phyloP scores from a whole-genome alignment of 2,888 invertebrate species.

The Sialis lutaria region DNA sequence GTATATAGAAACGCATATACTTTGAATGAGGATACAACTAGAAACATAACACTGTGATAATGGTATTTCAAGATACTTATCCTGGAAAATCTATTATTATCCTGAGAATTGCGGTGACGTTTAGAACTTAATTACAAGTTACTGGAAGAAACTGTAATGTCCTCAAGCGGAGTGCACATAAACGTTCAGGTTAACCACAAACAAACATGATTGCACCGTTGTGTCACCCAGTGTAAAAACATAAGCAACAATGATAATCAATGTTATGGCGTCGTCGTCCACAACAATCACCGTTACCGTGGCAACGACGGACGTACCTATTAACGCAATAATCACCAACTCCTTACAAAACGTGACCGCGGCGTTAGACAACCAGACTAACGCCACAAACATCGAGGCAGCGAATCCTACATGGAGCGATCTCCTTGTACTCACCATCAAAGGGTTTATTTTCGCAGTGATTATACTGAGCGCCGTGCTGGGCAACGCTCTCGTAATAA shows the following conservation, averaged over 20 bases:
- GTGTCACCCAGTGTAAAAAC: no score
- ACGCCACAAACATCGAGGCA: conserved; percentile 18
- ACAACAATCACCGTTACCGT: conserved; percentile 20
- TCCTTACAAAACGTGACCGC: conserved; percentile 14
- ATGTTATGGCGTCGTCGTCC: conserved; percentile 26
- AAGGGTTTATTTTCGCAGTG: conserved; percentile 62
- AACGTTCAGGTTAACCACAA: no score
- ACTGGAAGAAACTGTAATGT: no score
- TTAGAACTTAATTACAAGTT: no score
- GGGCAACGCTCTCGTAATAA: conserved; percentile 83
- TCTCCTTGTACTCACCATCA: conserved; percentile 42
- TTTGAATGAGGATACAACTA: no score
- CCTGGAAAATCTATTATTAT: no score
- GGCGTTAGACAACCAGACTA: conserved; percentile 14
- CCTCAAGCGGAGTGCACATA: no score
- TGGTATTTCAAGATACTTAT: no score
- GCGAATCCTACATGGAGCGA: conserved; percentile 31
- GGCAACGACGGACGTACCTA: conserved; percentile 15
- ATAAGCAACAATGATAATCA: conserved; percentile 22
- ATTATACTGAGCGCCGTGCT: conserved; percentile 81
- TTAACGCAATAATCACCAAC: conserved; percentile 10
- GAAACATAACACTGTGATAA: no score
- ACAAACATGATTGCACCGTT: no score
- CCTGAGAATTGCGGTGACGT: no score
- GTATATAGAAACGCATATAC: no score